Conservation (phyloP, 2,888 invertebrate genomes). For the Sussaba pulchella region DNA sequence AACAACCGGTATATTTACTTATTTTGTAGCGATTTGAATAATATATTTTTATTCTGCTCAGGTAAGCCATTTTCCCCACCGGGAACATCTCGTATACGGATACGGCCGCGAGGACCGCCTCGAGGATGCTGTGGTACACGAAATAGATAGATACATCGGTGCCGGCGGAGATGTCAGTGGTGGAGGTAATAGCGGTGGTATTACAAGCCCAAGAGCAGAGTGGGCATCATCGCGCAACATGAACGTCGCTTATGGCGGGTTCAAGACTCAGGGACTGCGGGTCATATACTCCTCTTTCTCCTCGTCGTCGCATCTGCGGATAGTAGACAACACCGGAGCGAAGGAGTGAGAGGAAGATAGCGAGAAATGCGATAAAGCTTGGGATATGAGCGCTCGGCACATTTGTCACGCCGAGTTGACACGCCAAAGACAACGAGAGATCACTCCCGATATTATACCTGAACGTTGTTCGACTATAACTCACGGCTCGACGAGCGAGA, state of each 20-base stretch:
- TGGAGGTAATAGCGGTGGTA: conserved; percentile 46
- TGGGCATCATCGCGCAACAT: conserved; percentile 59
- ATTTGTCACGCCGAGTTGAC: conserved; percentile 78
- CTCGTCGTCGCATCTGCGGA: conserved; percentile 34
- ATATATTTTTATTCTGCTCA: too few species aligned
- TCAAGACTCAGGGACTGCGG: conserved; percentile 49
- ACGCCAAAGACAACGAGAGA: conserved; percentile 75
- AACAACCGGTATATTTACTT: too few species aligned
- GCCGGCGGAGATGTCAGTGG: background rate
- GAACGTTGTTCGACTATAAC: conserved; percentile 67
- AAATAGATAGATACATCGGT: conserved; percentile 39
- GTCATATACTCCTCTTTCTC: conserved; percentile 39
- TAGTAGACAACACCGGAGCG: conserved; percentile 49
- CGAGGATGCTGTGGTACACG: background rate
- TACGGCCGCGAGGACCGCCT: too few species aligned
- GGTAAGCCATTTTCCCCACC: too few species aligned
- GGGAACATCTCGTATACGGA: too few species aligned
- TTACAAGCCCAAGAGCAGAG: conserved; percentile 45
- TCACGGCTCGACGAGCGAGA: conserved; percentile 49
- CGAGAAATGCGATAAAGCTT: conserved; percentile 17
- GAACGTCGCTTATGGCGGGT: conserved; percentile 58
- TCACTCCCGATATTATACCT: conserved; percentile 74
- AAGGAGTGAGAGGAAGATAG: background rate
- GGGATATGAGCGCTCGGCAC: conserved; percentile 66
- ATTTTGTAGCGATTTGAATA: too few species aligned